Percentiles rank a stretch among this genome's conserved stretches.
Conservation (phyloP, 2,797 vertebrate genomes). For the Enteromius paludinosus region DNA sequence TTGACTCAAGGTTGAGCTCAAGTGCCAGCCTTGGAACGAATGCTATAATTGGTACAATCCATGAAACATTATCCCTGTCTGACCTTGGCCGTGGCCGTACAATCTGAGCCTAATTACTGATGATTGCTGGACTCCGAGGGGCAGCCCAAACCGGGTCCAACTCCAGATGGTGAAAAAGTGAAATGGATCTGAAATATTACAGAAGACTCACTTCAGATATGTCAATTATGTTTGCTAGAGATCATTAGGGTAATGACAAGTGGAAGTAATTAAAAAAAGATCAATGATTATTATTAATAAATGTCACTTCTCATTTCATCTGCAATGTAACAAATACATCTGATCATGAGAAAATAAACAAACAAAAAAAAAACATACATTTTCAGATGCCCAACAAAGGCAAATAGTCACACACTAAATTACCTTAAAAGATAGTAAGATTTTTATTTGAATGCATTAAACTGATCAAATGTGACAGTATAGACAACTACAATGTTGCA, state of each 20-base stretch:
- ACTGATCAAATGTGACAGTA: background rate
- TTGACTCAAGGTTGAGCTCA: slow-evolving; percentile 61
- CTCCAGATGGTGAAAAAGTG: slow-evolving; percentile 55
- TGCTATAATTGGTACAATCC: slow-evolving; percentile 60
- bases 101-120: slow-evolving; percentile 59
- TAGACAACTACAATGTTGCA: background rate
- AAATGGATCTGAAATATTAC: slow-evolving; percentile 48
- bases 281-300: background rate
- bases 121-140: slow-evolving; percentile 57
- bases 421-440: background rate
- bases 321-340: background rate
- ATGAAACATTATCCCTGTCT: slow-evolving; percentile 59
- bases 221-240: slow-evolving; percentile 12
- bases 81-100: slow-evolving; percentile 58
- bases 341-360: background rate
- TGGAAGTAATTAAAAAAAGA: background rate
- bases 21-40: slow-evolving; percentile 57
- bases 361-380: background rate
- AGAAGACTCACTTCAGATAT: slow-evolving; percentile 46
- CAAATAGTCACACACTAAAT: background rate
- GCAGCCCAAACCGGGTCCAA: slow-evolving; percentile 49
- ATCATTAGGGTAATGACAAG: background rate
- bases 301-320: background rate
- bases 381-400: background rate
- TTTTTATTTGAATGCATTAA: background rate